Conservation (phyloP, 2,888 invertebrate genomes). For the Heliconius erato region DNA sequence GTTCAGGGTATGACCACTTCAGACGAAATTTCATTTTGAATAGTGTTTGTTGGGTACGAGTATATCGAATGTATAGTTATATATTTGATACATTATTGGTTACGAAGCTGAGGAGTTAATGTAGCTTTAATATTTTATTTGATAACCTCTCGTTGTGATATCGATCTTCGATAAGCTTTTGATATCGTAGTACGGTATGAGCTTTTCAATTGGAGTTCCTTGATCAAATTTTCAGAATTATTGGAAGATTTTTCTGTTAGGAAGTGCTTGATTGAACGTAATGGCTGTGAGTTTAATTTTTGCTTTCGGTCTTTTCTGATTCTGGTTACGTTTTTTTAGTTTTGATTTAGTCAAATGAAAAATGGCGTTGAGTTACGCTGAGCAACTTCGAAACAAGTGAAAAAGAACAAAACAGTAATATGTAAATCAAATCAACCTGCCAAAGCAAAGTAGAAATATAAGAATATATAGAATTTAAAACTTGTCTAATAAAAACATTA, state of each 20-base stretch:
- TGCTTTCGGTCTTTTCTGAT: background rate
- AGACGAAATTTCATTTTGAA: constrained; percentile 45
- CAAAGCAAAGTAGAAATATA: background rate
- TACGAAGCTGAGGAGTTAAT: constrained; percentile 16
- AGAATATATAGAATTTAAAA: background rate
- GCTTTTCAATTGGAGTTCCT: constrained; percentile 13
- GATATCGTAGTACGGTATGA: background rate
- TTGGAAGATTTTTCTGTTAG: constrained; percentile 1
- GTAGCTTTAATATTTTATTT: constrained; percentile 31
- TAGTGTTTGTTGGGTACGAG: constrained; percentile 35
- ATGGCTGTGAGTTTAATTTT: background rate
- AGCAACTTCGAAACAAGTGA: background rate
- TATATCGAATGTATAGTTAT: constrained; percentile 20
- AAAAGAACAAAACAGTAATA: too few species aligned
- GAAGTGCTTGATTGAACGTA: background rate
- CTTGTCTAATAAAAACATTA: background rate
- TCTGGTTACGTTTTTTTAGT: background rate
- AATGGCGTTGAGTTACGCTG: background rate
- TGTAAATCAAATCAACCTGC: background rate
- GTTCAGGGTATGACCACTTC: constrained; percentile 41
- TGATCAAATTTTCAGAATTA: constrained; percentile 11
- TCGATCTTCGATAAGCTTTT: constrained; percentile 14
- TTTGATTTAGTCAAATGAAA: background rate
- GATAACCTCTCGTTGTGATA: constrained; percentile 23
- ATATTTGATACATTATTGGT: constrained; percentile 25